These are phyloP conservation scores for Clepsis dumicolana DNA, from an alignment of 2,888 invertebrate genomes.

Conservation along the genomic window DNA sequence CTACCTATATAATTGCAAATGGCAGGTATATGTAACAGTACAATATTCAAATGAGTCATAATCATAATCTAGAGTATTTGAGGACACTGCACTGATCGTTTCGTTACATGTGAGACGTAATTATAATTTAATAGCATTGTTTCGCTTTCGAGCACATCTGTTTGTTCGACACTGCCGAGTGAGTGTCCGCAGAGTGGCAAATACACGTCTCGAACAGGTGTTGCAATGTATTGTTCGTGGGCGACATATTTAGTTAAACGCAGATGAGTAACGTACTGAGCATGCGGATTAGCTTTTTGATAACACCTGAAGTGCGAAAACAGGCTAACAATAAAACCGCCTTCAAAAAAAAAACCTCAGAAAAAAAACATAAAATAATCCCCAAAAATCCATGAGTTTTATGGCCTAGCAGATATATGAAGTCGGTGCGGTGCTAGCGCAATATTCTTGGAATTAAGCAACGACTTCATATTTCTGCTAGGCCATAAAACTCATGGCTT, in stretches of 20 bases:
- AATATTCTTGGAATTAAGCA: too few relatives aligned
- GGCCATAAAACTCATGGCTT: too few relatives aligned
- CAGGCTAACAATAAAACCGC: neutral
- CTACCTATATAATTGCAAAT: constrained; percentile 45
- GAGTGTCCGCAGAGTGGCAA: constrained; percentile 27
- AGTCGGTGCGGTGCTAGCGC: too few relatives aligned
- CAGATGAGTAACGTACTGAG: neutral
- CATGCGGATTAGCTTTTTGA: neutral
- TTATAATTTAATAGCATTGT: constrained; percentile 18
- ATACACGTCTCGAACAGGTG: constrained; percentile 25
- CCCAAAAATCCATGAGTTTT: too few relatives aligned
- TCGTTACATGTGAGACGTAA: constrained; percentile 9
- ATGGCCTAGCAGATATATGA: too few relatives aligned
- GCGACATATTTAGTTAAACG: neutral
- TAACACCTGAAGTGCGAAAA: neutral
- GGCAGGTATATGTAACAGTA: constrained; percentile 41
- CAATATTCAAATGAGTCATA: constrained; percentile 48
- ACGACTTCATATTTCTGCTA: too few relatives aligned
- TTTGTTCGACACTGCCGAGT: constrained; percentile 22
- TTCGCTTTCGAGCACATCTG: constrained; percentile 33
- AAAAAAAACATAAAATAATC: too few relatives aligned
- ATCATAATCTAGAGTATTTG: constrained; percentile 37
- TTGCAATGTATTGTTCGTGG: constrained; percentile 12
- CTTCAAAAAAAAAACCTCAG: too few relatives aligned
- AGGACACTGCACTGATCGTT: constrained; percentile 22